These are phyloP conservation scores for Alouatta palliata DNA, from an alignment of 2,113 vertebrate genomes.

Conservation along the genomic window DNA sequence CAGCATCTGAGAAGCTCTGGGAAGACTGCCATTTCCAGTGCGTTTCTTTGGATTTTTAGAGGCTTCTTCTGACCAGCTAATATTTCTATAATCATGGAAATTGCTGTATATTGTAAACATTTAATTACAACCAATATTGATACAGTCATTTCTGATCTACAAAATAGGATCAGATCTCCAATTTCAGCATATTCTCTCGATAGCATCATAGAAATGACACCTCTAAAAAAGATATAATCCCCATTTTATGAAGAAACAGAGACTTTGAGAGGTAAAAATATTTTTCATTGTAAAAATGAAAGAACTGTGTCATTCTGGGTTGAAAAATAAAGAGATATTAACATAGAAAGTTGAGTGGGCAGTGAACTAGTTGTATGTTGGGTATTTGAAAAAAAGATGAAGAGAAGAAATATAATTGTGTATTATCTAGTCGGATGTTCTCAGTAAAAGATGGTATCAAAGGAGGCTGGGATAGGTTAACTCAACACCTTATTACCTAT, in stretches of 20 bases:
- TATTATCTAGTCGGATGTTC: background rate
- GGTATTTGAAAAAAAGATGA: background rate
- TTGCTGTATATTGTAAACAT: background rate
- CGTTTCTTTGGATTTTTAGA: background rate
- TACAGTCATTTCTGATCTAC: background rate
- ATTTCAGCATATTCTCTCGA: background rate
- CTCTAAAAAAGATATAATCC: background rate
- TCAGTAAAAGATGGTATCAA: background rate
- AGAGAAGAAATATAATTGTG: background rate
- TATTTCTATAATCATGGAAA: background rate
- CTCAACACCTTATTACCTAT: background rate
- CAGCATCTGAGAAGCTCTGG: background rate
- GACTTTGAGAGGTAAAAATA: background rate
- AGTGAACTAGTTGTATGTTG: background rate
- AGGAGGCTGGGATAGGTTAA: background rate
- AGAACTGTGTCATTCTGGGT: background rate
- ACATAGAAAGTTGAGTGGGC: background rate
- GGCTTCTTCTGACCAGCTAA: background rate
- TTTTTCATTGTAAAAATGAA: constrained; percentile 5
- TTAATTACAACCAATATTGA: background rate
- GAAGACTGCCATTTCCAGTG: background rate
- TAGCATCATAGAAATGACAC: background rate
- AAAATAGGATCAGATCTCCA: background rate
- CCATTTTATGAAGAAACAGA: background rate
- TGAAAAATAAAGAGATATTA: background rate